Evolutionary conservation across 2,888 invertebrate genomes (phyloP), one percentile per base, ranked within the genome.

Genomic region (Acheta domesticus): DNA sequence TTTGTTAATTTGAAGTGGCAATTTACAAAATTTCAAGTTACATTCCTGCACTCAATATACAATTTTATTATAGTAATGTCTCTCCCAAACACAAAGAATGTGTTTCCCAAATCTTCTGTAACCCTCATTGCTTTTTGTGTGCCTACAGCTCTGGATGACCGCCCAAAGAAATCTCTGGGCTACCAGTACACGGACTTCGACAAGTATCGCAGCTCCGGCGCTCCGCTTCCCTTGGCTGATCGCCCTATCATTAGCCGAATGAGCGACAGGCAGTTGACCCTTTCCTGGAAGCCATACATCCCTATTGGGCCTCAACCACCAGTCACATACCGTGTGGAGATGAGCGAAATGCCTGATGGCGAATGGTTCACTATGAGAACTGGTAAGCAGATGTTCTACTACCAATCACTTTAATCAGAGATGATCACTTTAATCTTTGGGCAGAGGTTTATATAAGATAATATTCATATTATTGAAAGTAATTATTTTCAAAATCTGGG

Each of bases 241-340:
- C 92, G 92, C 80, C 99, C 99, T 8, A 95, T 96, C 85, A 96
- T 99, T 84, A 94, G 95, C 21, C 93, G 95, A 78, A 96, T 98
- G 94, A 93, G 95, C 12, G 97, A 97, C 85, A 91, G 96, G 12
- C 92, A 93, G 80, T 90, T 97, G 81, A 96, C 95, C 0, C 89
- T 99, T 14, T 95, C 96, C 0, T 99, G 99, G 99, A 94, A 93
- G 83, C 97, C 98, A 0, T 96, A 96, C 21, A 93, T 98, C 77
- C 94, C 97, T 3, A 91, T 94, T 81, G 94, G 93, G 23, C 95
- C 97, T 0, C 91, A 94, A 76, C 92, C 94, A 84, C 97, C 97
- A 0, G 96, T 98, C 80, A 97, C 96, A 0, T 99, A 99, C 86
- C 93, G 96, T 86, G 92, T 97, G 83, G 99, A 99, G 89, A 96